These are phyloP conservation scores for Onychomys torridus DNA, from an alignment of 2,797 vertebrate genomes.

Conservation along the genomic window DNA sequence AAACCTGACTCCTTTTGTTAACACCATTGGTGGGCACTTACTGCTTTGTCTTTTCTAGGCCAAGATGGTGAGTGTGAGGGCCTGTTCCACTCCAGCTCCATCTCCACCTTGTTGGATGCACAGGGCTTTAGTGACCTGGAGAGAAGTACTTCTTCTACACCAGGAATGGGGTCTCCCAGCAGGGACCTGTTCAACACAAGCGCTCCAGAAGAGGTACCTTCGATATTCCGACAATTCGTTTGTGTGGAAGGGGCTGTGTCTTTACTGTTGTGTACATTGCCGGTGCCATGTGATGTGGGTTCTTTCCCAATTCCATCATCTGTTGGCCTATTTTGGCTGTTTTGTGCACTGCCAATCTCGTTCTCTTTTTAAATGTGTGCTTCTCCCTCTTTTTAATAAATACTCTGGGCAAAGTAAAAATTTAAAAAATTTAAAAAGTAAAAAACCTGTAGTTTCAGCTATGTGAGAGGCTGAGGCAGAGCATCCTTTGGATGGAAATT, in stretches of 20 bases:
- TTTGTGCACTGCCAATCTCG: neutral
- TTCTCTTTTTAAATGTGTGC: neutral
- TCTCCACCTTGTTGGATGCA: constrained; percentile 84
- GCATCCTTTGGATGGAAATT: neutral
- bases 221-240: neutral
- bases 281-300: neutral
- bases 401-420: neutral
- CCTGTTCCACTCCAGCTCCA: constrained; percentile 87
- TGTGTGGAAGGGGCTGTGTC: neutral
- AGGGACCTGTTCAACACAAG: constrained; percentile 86
- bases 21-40: neutral
- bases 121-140: constrained; percentile 89
- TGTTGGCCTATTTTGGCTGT: neutral
- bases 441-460: neutral
- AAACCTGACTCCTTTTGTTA: neutral
- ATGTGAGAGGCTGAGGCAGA: neutral
- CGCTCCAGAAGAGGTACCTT: constrained; percentile 91
- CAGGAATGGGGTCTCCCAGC: constrained; percentile 82
- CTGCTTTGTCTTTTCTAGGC: constrained; percentile 79
- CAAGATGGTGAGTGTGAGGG: constrained; percentile 90
- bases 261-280: neutral
- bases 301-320: neutral
- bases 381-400: neutral
- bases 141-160: constrained; percentile 84
- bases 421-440: too few relatives aligned